Base-by-base conservation (phyloP, 1,140 invertebrate genomes). In the Eumaeus atala region DNA sequence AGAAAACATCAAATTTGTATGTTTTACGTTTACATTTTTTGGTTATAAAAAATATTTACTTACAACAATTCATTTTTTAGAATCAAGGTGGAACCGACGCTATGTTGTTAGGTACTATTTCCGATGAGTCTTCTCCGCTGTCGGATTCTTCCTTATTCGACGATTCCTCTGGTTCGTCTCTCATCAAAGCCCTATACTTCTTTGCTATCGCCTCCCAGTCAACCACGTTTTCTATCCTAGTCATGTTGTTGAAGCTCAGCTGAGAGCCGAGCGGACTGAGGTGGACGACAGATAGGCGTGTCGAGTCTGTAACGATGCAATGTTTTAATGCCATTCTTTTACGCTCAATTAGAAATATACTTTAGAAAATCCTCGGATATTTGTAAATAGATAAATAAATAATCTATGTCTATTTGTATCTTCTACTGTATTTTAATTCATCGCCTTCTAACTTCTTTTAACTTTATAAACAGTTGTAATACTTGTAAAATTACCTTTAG, bases 121-220 rank as follows among this genome's bases (percentile, higher is more conserved):
- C 87, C 0, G 86, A 89, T 0, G 73, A 64, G 51, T 85, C 64
- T n/a, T 87, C 84, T 14, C 84, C 77, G 4, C 78, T 66, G 11
- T 88, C 90, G 4, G 78, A 72, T 36, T 91, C 91, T 35, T 78
- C 89, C 0, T 86, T 74, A 21, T 89, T 89, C 9, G 89, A 70
- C 1, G 89, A 87, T 36, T 92, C 91, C 40, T 92, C 90, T 6
- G 90, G 84, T 51, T 84, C 81, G 50, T 91, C 91, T 8, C 94
- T 92, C 72, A 92, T 92, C 1, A 97, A 86, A 0, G 92, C 92
- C n/a, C 95, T 89, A 74, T 97, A 97, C 70, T 96, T 96, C 78
- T 94, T 94, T 8, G 95, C 93, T 21, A 97, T 96, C 1, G 92
- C 88, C 63, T 95, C 93, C 96, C 96, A 97, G 76, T 97, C 95